These are phyloP conservation scores for Charina bottae DNA, from an alignment of 2,113 vertebrate genomes.

Conservation along the genomic window DNA sequence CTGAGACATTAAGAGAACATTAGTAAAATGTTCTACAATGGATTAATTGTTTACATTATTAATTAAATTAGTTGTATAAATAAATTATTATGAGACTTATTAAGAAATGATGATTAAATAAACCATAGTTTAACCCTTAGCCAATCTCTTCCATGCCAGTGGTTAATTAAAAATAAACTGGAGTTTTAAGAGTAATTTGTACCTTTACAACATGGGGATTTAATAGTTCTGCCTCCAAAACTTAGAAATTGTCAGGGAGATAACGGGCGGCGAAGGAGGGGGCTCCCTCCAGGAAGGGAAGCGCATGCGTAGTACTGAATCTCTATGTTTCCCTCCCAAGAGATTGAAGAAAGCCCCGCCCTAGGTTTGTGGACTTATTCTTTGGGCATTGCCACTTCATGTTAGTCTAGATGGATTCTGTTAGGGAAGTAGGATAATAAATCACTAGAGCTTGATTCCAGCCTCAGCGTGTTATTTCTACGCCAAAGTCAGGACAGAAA, in stretches of 20 bases:
- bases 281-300: too few relatives aligned
- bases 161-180: not conserved
- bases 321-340: too few relatives aligned
- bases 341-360: too few relatives aligned
- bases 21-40: not conserved
- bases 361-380: too few relatives aligned
- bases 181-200: not conserved
- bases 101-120: not conserved
- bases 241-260: not conserved
- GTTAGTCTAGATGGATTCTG: too few relatives aligned
- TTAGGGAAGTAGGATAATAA: too few relatives aligned
- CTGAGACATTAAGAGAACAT: not conserved
- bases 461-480: too few relatives aligned
- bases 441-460: too few relatives aligned
- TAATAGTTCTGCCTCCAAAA: not conserved
- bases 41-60: not conserved
- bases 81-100: not conserved
- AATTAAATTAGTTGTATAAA: not conserved
- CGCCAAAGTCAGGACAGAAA: too few relatives aligned
- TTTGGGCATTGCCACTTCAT: too few relatives aligned
- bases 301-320: too few relatives aligned
- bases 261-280: too few relatives aligned
- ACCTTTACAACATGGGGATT: not conserved
- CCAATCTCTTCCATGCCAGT: not conserved
- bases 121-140: not conserved